Evolutionary conservation across 2,797 vertebrate species (phyloP), one percentile per base, ranked within the genome.

Genomic region (Catostomus latipinnis): DNA sequence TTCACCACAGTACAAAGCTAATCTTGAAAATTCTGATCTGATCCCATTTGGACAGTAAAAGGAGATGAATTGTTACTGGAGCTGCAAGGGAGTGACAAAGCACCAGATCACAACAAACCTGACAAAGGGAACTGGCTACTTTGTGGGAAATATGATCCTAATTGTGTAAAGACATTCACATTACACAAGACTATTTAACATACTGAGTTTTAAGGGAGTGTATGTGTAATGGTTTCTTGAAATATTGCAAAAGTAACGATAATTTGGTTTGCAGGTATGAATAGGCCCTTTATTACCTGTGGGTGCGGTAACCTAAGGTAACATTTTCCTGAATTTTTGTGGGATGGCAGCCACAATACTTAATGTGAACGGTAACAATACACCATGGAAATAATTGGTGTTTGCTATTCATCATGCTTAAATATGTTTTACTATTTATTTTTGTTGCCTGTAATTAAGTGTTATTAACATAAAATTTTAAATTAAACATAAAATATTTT

Each of bases 21-120:
- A 65, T 78, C 71, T 87, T 72, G 85, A 74, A 80, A 84, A 49
- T 78, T 86, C 75, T 73, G 85, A 53, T 82, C 88, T 87, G 86
- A 91, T 93, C 82, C 76, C 81, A 62, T 86, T 82, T 72, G 75
- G 86, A 81, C 79, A 76, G 81, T 86, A 16, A 82, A 81, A 72
- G 49, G 71, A 66, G 83, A 80, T 80, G 68, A 83, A 88, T 86
- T 85, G 61, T 66, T 14, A 71, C 72, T 74, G 18, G 80, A 78
- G 66, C 68, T 34, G 34, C 78, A 84, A 78, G 22, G 80, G 34
- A 75, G 12, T 53, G 8, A 54, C 56, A 50, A 48, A 77, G 10
- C 58, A 79, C 61, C 66, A 16, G 62, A 54, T 57, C 50, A 48
- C 48, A 43, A 68, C 8, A 53, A 74, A 66, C 9, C n/a, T 43